phyloP scores from a whole-genome alignment of 2,888 invertebrate species.

The Rotaria magnacalcarata region DNA sequence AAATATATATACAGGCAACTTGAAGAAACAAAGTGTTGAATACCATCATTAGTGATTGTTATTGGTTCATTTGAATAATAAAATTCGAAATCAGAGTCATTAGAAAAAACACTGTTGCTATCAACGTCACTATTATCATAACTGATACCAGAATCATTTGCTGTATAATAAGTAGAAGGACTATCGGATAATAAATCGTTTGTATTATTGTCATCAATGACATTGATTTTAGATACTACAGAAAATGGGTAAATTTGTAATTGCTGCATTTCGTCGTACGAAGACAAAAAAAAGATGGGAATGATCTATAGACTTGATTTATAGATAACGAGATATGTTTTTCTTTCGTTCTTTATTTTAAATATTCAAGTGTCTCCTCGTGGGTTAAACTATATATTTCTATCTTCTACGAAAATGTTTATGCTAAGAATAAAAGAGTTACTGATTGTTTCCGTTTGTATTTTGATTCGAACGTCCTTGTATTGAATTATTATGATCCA shows the following conservation, averaged over 20 bases:
- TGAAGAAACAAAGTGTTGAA: too few relatives aligned
- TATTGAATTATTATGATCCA: too few relatives aligned
- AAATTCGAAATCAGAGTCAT: background rate
- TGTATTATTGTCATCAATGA: background rate
- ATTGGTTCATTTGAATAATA: background rate
- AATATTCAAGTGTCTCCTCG: background rate
- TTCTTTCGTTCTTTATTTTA: background rate
- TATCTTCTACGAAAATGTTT: background rate
- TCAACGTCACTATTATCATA: background rate
- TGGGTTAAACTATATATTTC: background rate
- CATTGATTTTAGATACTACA: background rate
- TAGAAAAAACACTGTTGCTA: background rate
- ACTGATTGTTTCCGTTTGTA: too few relatives aligned
- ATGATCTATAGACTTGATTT: background rate
- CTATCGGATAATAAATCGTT: background rate
- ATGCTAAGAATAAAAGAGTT: too few relatives aligned
- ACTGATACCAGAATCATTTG: slow-evolving; percentile 19
- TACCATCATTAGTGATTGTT: slow-evolving; percentile 9
- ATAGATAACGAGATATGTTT: background rate
- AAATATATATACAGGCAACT: background rate
- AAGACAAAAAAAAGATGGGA: background rate
- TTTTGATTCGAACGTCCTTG: too few relatives aligned
- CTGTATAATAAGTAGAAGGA: background rate
- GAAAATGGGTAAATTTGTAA: background rate
- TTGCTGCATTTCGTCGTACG: background rate